A percentile compares a stretch with the other conserved stretches of the same genome.
phyloP scores from a whole-genome alignment of 64 coral and sea anemone species.

The Montipora cactus region DNA sequence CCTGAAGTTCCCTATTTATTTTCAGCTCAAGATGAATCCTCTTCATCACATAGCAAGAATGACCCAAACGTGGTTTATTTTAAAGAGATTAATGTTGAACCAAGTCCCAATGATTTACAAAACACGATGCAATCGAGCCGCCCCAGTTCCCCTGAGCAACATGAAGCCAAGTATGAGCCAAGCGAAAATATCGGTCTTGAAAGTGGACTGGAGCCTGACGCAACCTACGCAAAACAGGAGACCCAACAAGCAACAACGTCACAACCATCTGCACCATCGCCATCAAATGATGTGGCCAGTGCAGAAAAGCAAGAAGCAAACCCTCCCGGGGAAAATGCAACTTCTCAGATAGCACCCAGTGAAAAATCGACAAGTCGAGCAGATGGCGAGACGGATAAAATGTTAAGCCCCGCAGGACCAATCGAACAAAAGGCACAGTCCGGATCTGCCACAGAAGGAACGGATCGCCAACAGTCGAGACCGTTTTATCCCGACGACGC shows the following conservation, averaged over 20 bases:
- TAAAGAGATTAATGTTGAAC: slow-evolving; percentile 15
- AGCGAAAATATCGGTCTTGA: not conserved
- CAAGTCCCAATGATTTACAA: not conserved
- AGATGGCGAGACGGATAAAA: not conserved
- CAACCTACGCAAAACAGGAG: not conserved
- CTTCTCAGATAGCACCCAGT: not conserved
- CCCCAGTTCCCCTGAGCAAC: not conserved
- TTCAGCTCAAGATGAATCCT: slow-evolving; percentile 13
- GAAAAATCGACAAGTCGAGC: not conserved
- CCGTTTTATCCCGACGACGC: not conserved
- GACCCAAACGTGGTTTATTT: slow-evolving; percentile 27
- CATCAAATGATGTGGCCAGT: not conserved
- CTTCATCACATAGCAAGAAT: not conserved
- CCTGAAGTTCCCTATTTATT: not conserved
- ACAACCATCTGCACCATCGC: not conserved
- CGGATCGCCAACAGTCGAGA: not conserved
- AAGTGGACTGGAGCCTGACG: not conserved
- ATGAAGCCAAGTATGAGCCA: not conserved
- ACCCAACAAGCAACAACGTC: not conserved
- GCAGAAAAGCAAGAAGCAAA: not conserved
- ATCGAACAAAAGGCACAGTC: not conserved
- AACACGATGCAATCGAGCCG: not conserved
- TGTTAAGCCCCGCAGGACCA: not conserved
- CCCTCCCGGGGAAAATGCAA: not conserved
- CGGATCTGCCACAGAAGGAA: not conserved